Conservation (phyloP, 2,797 vertebrate species). For the Enteromius anoplus region DNA sequence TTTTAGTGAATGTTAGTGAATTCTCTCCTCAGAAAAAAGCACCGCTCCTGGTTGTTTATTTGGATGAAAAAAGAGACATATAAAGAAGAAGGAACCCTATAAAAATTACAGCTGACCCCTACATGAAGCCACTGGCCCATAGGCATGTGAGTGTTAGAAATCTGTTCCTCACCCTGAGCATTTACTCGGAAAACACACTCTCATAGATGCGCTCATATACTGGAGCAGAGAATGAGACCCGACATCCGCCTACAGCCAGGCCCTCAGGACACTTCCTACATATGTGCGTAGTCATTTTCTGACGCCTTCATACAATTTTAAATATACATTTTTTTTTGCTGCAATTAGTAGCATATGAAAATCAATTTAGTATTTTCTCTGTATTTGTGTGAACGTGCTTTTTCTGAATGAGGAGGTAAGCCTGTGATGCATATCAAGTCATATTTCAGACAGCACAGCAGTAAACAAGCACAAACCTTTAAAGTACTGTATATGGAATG, state of each 20-base stretch:
- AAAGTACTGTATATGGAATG: neutral
- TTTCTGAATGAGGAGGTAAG: neutral
- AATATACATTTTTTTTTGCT: neutral
- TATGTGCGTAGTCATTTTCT: slow-evolving; percentile 8
- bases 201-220: slow-evolving; percentile 23
- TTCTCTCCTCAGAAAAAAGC: no score
- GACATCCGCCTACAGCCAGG: slow-evolving; percentile 33
- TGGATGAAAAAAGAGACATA: slow-evolving; percentile 9
- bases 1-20: no score
- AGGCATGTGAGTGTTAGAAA: slow-evolving; percentile 43
- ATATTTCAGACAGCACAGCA: slow-evolving; percentile 4
- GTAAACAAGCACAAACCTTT: neutral
- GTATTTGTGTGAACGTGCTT: neutral
- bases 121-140: slow-evolving; percentile 44
- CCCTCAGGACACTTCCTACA: neutral
- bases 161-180: slow-evolving; percentile 33
- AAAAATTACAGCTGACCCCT: slow-evolving; percentile 53
- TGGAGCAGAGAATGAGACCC: slow-evolving; percentile 40
- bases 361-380: neutral
- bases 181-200: slow-evolving; percentile 27
- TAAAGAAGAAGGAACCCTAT: neutral
- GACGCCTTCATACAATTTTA: slow-evolving; percentile 10
- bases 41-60: neutral
- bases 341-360: slow-evolving; percentile 4
- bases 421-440: neutral